phyloP scores from a whole-genome alignment of 2,888 invertebrate species.

The Heliconius hortense region DNA sequence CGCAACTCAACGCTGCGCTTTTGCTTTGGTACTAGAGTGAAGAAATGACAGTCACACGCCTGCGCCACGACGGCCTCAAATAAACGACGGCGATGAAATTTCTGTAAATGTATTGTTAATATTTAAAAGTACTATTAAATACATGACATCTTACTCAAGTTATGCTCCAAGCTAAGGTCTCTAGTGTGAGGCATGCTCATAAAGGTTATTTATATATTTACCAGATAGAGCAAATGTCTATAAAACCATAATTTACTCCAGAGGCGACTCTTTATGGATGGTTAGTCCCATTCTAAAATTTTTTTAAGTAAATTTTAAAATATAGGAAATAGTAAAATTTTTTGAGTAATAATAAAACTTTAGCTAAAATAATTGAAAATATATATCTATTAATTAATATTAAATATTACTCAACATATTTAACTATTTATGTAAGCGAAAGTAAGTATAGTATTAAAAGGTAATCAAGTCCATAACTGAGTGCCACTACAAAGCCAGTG shows the following conservation, averaged over 20 bases:
- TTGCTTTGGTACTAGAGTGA: too few relatives aligned
- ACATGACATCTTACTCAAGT: neutral
- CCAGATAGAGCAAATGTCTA: neutral
- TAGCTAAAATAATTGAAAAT: too few relatives aligned
- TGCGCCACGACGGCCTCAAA: too few relatives aligned
- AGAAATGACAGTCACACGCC: too few relatives aligned
- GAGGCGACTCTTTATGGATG: neutral
- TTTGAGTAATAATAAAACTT: too few relatives aligned
- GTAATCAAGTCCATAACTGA: neutral
- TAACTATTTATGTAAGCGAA: neutral
- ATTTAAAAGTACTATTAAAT: neutral
- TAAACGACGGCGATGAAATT: neutral
- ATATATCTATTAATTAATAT: too few relatives aligned
- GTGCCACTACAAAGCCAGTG: slow-evolving; percentile 16
- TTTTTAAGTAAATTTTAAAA: neutral
- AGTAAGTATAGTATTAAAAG: slow-evolving; percentile 6
- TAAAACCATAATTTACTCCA: neutral
- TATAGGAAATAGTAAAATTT: neutral
- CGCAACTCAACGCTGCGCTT: too few relatives aligned
- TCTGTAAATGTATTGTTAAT: neutral
- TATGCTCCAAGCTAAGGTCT: neutral
- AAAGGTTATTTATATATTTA: neutral
- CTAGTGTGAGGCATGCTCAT: neutral
- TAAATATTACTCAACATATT: neutral
- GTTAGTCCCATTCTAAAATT: neutral